Evolutionary conservation across 2,888 invertebrate species (phyloP).

Genomic region (Trachelus iudaicus): DNA sequence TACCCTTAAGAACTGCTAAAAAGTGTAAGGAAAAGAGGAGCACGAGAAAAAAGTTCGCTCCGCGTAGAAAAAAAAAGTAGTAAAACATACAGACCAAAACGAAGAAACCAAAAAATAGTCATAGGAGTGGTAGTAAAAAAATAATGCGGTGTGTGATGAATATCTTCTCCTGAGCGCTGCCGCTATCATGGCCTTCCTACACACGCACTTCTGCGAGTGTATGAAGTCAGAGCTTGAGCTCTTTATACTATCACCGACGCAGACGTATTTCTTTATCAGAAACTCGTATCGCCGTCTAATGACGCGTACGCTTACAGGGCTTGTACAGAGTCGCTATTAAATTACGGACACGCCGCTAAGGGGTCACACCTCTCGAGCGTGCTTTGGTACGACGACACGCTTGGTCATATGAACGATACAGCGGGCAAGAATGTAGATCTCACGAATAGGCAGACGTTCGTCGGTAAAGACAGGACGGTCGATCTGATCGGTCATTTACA

Average conservation of each 20-base stretch:
- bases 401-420: background rate
- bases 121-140: too few relatives aligned
- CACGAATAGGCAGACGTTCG: too few relatives aligned
- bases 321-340: constrained; percentile 33
- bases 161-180: background rate
- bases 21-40: too few relatives aligned
- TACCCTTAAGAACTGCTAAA: too few relatives aligned
- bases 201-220: constrained; percentile 33
- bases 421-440: background rate
- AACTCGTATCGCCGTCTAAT: constrained; percentile 30
- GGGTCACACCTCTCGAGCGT: constrained; percentile 28
- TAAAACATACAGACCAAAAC: too few relatives aligned
- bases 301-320: constrained; percentile 31
- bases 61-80: too few relatives aligned
- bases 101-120: too few relatives aligned
- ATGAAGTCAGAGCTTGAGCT: constrained; percentile 35
- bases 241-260: constrained; percentile 38
- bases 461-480: background rate
- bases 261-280: constrained; percentile 38
- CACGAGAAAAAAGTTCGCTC: too few relatives aligned
- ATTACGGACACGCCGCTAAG: constrained; percentile 32
- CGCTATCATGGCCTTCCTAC: constrained; percentile 30
- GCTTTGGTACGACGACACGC: constrained; percentile 27
- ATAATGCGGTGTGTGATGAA: too few relatives aligned
- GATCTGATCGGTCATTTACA: constrained; percentile 29